Base-by-base conservation (phyloP, 2,113 vertebrate species). In the Cyprinus carpio region DNA sequence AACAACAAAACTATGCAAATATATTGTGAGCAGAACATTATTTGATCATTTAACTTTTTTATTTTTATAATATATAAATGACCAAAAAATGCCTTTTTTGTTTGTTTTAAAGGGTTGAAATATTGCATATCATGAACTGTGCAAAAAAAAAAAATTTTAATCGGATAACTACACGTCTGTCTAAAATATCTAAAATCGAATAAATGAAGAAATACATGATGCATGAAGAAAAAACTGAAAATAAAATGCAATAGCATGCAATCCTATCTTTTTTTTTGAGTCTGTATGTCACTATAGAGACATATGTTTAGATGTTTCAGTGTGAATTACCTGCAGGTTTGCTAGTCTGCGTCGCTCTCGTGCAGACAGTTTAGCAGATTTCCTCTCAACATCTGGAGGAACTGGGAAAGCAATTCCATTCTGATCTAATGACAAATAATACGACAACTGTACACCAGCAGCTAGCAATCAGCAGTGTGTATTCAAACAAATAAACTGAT, bases 261-360 rank as follows among this genome's bases (percentile, higher is more conserved):
- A 40, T 40, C 40, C 23, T 12, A 10, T 71, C 31, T 40, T 40
- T n/a, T 40, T 40, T 71, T 20, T 12, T 18, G 7, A 25, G 1
- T 49, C 23, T 75, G 23, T 27, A 51, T 4, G 43, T 16, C 3
- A 49, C 40, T 46, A 9, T 7, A 75, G 4, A 79, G 6, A 34
- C 10, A 37, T 11, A 37, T 78, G 20, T 75, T 49, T 49, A 49
- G 72, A 9, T 37, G 67, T 60, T 31, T 37, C 51, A 12, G 10
- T 16, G 23, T n/a, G 29, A 83, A 40, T 72, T 56, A 83, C 67
- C 18, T 88, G 88, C 90, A 64, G 86, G 6, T 65, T 77, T 67
- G 74, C 64, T 78, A 64, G 25, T 67, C 83, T 67, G 56, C 83
- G 74, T 78, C 83, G 74, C 25, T 84, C 83, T 27, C 83, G 34